Conservation (phyloP, 2,888 invertebrate genomes). For the Stenurella melanura region DNA sequence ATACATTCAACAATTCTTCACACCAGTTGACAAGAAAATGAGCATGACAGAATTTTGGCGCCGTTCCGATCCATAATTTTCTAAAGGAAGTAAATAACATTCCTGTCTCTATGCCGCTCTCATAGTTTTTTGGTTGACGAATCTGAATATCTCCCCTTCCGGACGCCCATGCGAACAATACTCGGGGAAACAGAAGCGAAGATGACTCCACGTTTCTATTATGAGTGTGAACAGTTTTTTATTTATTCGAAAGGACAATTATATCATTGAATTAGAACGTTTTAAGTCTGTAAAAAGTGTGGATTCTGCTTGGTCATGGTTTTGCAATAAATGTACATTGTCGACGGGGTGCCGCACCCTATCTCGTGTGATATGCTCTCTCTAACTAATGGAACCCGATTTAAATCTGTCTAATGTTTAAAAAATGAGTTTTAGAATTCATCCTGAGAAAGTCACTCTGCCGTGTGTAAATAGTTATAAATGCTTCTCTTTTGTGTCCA, state of each 20-base stretch:
- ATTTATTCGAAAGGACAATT: conserved; percentile 72
- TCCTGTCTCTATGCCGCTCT: background rate
- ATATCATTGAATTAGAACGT: conserved; percentile 72
- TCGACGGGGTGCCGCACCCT: conserved; percentile 65
- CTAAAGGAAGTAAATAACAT: conserved; percentile 17
- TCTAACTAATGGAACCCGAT: conserved; percentile 66
- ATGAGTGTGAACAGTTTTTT: conserved; percentile 65
- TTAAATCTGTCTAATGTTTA: conserved; percentile 65
- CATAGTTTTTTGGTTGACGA: conserved; percentile 18
- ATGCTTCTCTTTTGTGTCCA: conserved; percentile 40
- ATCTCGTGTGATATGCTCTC: conserved; percentile 53
- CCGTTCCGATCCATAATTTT: background rate
- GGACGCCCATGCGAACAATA: conserved; percentile 50
- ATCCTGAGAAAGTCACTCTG: conserved; percentile 54
- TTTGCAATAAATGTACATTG: conserved; percentile 70
- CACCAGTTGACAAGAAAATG: conserved; percentile 20
- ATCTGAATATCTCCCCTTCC: conserved; percentile 26
- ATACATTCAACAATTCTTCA: conserved; percentile 7
- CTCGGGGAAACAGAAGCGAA: conserved; percentile 60
- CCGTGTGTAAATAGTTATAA: conserved; percentile 45
- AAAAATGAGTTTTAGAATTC: conserved; percentile 62
- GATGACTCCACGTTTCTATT: conserved; percentile 70
- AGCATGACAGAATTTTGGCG: conserved; percentile 41
- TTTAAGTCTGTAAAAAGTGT: conserved; percentile 68
- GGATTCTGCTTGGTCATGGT: conserved; percentile 69